Percentiles rank a stretch among this genome's conserved stretches.
Evolutionary conservation across 1,140 invertebrate genomes (phyloP).

Genomic region (Scaptomyza pallida): DNA sequence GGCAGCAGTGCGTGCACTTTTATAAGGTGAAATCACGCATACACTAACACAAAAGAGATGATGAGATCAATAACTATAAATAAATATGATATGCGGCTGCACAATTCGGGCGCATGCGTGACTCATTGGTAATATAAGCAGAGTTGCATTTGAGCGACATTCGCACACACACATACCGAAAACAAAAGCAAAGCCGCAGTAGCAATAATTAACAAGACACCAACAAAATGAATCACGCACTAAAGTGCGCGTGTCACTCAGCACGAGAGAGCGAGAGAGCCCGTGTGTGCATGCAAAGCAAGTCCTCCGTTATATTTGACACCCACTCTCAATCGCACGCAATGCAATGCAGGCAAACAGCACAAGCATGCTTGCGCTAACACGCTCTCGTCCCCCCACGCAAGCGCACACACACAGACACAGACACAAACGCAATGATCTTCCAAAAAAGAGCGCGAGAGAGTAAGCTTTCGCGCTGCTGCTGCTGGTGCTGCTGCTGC

Average conservation of each 20-base stretch:
- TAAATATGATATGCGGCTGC: constrained; percentile 27
- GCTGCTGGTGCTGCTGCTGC: constrained; percentile 14
- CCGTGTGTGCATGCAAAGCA: constrained; percentile 23
- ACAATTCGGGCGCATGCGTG: constrained; percentile 24
- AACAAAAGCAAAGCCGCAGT: constrained; percentile 17
- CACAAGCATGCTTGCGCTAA: constrained; percentile 44
- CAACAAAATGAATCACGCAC: constrained; percentile 28
- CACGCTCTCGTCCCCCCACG: constrained; percentile 20
- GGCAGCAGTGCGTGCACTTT: constrained; percentile 46
- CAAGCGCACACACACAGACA: not conserved
- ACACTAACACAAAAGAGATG: not conserved
- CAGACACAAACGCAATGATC: constrained; percentile 35
- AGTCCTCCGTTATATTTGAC: constrained; percentile 28
- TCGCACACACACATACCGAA: not conserved
- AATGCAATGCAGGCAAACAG: constrained; percentile 13
- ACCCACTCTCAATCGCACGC: constrained; percentile 19
- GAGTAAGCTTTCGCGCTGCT: constrained; percentile 30
- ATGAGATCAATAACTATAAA: constrained; percentile 35
- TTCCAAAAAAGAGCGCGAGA: constrained; percentile 8
- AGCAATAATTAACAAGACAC: constrained; percentile 14
- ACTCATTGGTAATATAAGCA: constrained; percentile 11
- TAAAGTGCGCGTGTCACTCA: not conserved
- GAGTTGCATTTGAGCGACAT: constrained; percentile 4
- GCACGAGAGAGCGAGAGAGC: not conserved
- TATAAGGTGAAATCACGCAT: constrained; percentile 48